Conservation (phyloP, 1,140 invertebrate species). For the Tetranychus cinnabarinus region DNA sequence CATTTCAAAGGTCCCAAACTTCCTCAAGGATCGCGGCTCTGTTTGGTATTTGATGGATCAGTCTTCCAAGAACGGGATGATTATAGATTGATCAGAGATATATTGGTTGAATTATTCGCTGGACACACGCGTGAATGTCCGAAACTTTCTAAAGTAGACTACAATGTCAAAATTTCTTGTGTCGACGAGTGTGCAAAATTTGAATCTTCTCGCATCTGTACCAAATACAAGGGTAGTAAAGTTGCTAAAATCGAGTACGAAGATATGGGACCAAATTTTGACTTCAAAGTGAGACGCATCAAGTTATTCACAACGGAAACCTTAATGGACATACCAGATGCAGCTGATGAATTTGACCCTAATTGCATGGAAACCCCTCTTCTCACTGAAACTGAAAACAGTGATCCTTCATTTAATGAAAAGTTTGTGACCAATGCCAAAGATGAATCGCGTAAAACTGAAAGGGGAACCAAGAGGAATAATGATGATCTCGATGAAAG, state of each 20-base stretch:
- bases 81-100: slow-evolving; percentile 54
- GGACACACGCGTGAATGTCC: slow-evolving; percentile 53
- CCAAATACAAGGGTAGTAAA: slow-evolving; percentile 74
- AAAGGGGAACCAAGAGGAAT: too few relatives aligned
- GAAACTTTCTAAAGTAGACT: slow-evolving; percentile 70
- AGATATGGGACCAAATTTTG: slow-evolving; percentile 76
- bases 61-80: slow-evolving; percentile 55
- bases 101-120: slow-evolving; percentile 77
- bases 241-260: slow-evolving; percentile 66
- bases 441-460: too few relatives aligned
- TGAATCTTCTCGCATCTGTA: slow-evolving; percentile 59
- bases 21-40: slow-evolving; percentile 58
- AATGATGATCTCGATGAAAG: too few relatives aligned
- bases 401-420: too few relatives aligned
- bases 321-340: slow-evolving; percentile 61
- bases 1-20: slow-evolving; percentile 61
- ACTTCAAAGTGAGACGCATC: slow-evolving; percentile 55
- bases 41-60: slow-evolving; percentile 77
- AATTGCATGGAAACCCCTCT: slow-evolving; percentile 18
- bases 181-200: slow-evolving; percentile 51
- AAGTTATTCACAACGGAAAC: slow-evolving; percentile 63
- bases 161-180: slow-evolving; percentile 67
- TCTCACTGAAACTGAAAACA: too few relatives aligned
- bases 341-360: slow-evolving; percentile 22
- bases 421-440: too few relatives aligned